Percentiles rank a stretch among this genome's conserved stretches.
Evolutionary conservation across 1,140 invertebrate species (phyloP).

Genomic region (Drosophila guanche): DNA sequence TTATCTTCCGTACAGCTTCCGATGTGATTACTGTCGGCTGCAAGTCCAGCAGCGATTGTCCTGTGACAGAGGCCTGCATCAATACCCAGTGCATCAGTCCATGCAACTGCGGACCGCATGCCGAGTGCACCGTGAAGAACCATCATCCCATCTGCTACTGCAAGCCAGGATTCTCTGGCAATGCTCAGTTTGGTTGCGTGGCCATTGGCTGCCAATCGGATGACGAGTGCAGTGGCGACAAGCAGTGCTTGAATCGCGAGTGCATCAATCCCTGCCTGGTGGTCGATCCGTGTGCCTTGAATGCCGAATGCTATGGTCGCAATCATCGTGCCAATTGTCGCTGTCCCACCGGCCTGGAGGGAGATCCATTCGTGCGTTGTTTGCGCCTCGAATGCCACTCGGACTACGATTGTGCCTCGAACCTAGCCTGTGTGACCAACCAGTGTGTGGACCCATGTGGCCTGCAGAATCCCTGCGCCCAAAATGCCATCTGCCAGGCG

Average conservation of each 20-base stretch:
- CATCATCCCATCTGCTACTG: conserved; percentile 93
- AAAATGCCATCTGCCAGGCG: conserved; percentile 91
- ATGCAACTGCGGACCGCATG: conserved; percentile 92
- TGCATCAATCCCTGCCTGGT: conserved; percentile 91
- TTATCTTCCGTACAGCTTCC: conserved; percentile 82
- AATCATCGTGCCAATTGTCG: conserved; percentile 90
- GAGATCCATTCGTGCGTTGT: conserved; percentile 91
- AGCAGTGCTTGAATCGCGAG: conserved; percentile 92
- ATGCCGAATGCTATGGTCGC: conserved; percentile 91
- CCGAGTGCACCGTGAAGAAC: conserved; percentile 90
- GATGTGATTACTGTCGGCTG: conserved; percentile 88
- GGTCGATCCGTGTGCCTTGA: conserved; percentile 90
- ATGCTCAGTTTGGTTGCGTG: conserved; percentile 91
- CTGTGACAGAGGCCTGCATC: conserved; percentile 90
- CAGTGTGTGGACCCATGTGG: conserved; percentile 91
- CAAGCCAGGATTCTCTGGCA: conserved; percentile 90
- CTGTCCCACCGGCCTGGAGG: conserved; percentile 88
- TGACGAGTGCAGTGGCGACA: conserved; percentile 89
- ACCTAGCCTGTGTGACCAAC: conserved; percentile 88
- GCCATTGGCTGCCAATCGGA: conserved; percentile 93
- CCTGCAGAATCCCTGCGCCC: conserved; percentile 87
- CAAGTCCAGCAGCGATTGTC: conserved; percentile 91
- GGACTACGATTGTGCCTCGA: conserved; percentile 89
- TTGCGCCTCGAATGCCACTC: conserved; percentile 91
- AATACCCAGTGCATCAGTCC: conserved; percentile 91